These are phyloP conservation scores for Ceyx erithaca DNA, from an alignment of 2,797 vertebrate species.

Conservation along the genomic window DNA sequence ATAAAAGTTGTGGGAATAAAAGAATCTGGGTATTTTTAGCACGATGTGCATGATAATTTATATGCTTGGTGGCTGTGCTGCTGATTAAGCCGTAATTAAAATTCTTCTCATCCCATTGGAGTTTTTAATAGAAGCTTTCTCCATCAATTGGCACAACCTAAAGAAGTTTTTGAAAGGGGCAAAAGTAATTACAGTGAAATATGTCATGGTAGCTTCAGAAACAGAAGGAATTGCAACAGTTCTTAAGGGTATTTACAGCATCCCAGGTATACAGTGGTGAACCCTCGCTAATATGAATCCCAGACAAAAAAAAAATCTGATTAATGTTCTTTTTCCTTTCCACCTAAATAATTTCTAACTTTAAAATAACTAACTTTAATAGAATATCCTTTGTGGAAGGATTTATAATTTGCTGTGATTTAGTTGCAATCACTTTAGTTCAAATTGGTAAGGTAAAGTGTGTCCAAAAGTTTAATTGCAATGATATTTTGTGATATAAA, in stretches of 20 bases:
- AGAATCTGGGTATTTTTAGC: slow-evolving; percentile 98
- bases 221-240: slow-evolving; percentile 85
- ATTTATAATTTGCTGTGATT: slow-evolving; percentile 66
- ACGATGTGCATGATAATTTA: slow-evolving; percentile 99
- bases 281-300: slow-evolving; percentile 81
- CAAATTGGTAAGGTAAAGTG: slow-evolving; percentile 69
- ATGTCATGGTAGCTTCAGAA: slow-evolving; percentile 86
- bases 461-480: slow-evolving; percentile 74
- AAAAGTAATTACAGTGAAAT: slow-evolving; percentile 85
- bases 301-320: slow-evolving; percentile 64
- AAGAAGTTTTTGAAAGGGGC: slow-evolving; percentile 78
- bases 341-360: slow-evolving; percentile 76
- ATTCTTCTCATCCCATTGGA: slow-evolving; percentile 92
- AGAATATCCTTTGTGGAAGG: slow-evolving; percentile 47
- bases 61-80: slow-evolving; percentile 99
- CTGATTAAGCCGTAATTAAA: slow-evolving; percentile 99
- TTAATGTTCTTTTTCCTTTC: slow-evolving; percentile 76
- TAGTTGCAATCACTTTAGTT: slow-evolving; percentile 60
- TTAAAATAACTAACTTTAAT: slow-evolving; percentile 38
- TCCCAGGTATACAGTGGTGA: slow-evolving; percentile 87
- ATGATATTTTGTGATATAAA: slow-evolving; percentile 53
- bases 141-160: slow-evolving; percentile 88
- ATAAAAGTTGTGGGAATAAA: slow-evolving; percentile 91
- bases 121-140: slow-evolving; percentile 87
- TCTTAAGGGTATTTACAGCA: slow-evolving; percentile 90